A percentile compares a stretch with the other conserved stretches of the same genome.
phyloP scores from a whole-genome alignment of 2,113 vertebrate genomes.

The Scatophagus argus region DNA sequence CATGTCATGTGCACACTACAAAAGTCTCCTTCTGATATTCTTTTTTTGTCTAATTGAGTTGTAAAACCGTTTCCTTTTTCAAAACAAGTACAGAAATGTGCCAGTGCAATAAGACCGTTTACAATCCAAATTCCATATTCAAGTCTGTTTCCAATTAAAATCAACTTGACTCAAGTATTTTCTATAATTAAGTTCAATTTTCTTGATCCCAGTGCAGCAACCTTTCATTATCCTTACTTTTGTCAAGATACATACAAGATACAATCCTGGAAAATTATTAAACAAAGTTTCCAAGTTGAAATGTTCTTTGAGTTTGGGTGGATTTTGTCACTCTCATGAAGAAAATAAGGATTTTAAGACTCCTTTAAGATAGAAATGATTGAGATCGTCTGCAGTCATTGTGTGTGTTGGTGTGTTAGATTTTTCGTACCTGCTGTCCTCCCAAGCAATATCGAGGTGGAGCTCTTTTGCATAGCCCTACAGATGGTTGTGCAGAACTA shows the following conservation, averaged over 20 bases:
- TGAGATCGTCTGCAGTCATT: neutral
- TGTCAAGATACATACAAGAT: neutral
- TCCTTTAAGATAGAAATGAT: neutral
- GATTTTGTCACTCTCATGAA: neutral
- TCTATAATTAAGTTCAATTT: neutral
- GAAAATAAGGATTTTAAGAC: neutral
- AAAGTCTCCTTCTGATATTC: conserved; percentile 2
- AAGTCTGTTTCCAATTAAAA: conserved; percentile 4
- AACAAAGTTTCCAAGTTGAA: neutral
- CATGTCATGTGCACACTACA: conserved; percentile 7
- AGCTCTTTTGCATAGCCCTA: conserved; percentile 48
- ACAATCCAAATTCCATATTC: conserved; percentile 1
- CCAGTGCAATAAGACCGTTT: neutral
- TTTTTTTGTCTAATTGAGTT: conserved; percentile 19
- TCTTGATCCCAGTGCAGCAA: neutral
- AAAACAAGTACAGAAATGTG: neutral
- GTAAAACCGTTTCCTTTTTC: conserved; percentile 10
- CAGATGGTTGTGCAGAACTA: neutral
- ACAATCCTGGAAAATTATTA: neutral
- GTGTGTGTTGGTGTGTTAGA: neutral
- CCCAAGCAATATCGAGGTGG: conserved; percentile 2
- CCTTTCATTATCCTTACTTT: neutral
- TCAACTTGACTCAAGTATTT: conserved; percentile 2
- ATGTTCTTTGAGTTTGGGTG: neutral
- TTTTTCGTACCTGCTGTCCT: conserved; percentile 23